Evolutionary conservation across 2,888 invertebrate species (phyloP), one percentile per base, ranked within the genome.

Genomic region (Diarsia rubi): DNA sequence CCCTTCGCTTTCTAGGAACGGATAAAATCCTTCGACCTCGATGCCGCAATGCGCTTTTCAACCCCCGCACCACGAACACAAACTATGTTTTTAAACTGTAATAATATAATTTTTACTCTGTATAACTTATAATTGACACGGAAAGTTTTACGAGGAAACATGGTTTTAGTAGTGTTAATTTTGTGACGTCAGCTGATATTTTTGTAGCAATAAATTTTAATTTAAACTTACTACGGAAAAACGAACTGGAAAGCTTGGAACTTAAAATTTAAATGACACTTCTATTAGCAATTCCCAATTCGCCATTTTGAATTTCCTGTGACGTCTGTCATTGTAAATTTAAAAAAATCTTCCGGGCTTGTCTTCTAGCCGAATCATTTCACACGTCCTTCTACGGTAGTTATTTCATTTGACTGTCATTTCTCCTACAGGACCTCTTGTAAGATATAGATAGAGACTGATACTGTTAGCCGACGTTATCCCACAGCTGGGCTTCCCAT

Each of bases 31-130:
- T 80, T 65, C 78, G 66, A 73, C 82, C 80, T 27, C 24, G 31
- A n/a, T 69, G 68, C 84, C 84, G 87, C 87, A 88, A 67, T 88
- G 87, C 87, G 87, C 86, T 86, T 82, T 82, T 85, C 75, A 69
- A 68, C 74, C 78, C 73, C 60, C 75, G 65, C 54, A 37, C 67
- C 64, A 49, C 63, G 69, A 64, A 69, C 65, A 68, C 19, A 60
- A 62, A 69, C 47, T 21, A 45, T 60, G 44, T 54, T 67, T 19
- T 31, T 65, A 63, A 37, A 44, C 27, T 72, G 6, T 37, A 37
- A 37, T 8, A 37, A 67, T 59, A 52, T 69, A 63, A 59, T 74
- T 67, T 78, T 45, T 42, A 67, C 16, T 63, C 57, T 52, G 27
- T 52, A n/a, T 45, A 47, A 44, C n/a, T 63, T 47, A 59, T 66